phyloP scores from a whole-genome alignment of 2,797 vertebrate species.

The Pitangus sulphuratus region DNA sequence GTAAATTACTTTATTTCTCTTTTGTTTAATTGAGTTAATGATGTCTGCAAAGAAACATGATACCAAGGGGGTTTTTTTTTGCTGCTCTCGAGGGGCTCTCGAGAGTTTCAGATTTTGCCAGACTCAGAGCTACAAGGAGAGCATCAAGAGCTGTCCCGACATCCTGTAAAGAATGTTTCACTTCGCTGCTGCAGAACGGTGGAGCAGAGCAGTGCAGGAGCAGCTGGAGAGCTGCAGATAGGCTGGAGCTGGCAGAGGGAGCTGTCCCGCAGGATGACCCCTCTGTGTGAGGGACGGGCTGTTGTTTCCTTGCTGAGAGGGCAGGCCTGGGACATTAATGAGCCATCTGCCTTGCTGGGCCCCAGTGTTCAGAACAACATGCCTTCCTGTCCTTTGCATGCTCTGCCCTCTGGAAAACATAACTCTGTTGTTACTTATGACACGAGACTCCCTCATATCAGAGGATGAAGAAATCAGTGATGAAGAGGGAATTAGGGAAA shows the following conservation, averaged over 20 bases:
- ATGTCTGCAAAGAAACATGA: constrained; percentile 57
- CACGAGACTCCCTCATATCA: neutral
- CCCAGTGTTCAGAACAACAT: neutral
- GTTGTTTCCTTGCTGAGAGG: constrained; percentile 38
- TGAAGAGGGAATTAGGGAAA: constrained; percentile 55
- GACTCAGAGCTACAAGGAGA: neutral
- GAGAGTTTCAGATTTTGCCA: constrained; percentile 3
- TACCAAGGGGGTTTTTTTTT: neutral
- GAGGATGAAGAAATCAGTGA: constrained; percentile 35
- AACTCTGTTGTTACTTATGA: neutral
- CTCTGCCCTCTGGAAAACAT: neutral
- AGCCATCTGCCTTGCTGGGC: constrained; percentile 49
- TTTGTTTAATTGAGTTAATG: constrained; percentile 72
- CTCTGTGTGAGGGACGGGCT: neutral
- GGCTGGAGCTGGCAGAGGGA: neutral
- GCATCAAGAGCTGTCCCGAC: neutral
- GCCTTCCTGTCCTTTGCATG: constrained; percentile 3
- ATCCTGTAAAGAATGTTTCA: neutral
- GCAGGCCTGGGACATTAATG: constrained; percentile 36
- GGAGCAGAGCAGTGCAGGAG: neutral
- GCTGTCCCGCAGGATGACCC: neutral
- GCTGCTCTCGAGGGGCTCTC: neutral
- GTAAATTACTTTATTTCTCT: constrained; percentile 69
- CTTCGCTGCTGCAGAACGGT: neutral
- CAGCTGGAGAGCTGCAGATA: neutral